These are phyloP conservation scores for Mimumesa dahlbomi DNA, from an alignment of 2,888 invertebrate genomes.

Conservation along the genomic window DNA sequence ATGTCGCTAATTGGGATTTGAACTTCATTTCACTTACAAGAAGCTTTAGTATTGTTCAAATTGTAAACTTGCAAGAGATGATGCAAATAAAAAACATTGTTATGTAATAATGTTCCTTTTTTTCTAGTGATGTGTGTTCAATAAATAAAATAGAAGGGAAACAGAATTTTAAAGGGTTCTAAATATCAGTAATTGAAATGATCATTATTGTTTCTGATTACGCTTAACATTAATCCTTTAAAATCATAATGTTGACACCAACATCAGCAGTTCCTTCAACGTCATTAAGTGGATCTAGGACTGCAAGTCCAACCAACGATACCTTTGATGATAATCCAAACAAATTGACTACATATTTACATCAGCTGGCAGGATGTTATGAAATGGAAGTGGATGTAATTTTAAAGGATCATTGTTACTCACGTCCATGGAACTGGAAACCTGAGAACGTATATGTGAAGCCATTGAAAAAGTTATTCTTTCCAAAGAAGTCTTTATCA, in stretches of 20 bases:
- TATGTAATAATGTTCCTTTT: slow-evolving; percentile 23
- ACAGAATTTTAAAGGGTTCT: slow-evolving; percentile 1
- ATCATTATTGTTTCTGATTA: slow-evolving; percentile 4
- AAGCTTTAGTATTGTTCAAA: no score
- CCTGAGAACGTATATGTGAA: slow-evolving; percentile 84
- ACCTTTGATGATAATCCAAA: slow-evolving; percentile 81
- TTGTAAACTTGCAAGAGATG: no score
- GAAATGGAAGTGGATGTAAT: slow-evolving; percentile 79
- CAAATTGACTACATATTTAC: slow-evolving; percentile 78
- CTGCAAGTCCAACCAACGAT: slow-evolving; percentile 79
- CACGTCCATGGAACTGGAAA: slow-evolving; percentile 86
- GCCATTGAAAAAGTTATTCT: slow-evolving; percentile 82
- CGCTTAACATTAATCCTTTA: slow-evolving; percentile 6
- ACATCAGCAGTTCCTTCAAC: slow-evolving; percentile 49
- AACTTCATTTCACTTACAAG: no score
- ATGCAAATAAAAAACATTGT: no score
- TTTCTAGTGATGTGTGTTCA: slow-evolving; percentile 4
- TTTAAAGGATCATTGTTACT: slow-evolving; percentile 87
- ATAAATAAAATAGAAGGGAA: background rate
- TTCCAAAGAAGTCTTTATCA: slow-evolving; percentile 64
- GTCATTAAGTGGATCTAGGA: slow-evolving; percentile 49
- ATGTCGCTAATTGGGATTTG: no score
- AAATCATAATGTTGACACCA: slow-evolving; percentile 45
- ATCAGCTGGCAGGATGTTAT: slow-evolving; percentile 73
- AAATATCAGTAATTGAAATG: background rate